These are phyloP conservation scores for Phyllostomus hastatus DNA, from an alignment of 2,113 vertebrate species.

Conservation along the genomic window DNA sequence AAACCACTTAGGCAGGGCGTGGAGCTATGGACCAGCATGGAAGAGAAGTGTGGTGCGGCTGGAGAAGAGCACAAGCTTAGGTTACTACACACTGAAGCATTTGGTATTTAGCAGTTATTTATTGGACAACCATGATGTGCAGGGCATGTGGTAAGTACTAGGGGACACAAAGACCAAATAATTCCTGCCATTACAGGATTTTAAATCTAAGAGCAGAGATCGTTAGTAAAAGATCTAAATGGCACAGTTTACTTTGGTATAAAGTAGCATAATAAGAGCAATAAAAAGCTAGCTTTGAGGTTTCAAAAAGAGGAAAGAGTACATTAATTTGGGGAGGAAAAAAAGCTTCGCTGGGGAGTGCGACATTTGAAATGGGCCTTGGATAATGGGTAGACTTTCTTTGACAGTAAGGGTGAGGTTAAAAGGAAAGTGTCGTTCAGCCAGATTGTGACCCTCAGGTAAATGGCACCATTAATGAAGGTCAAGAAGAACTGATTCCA, in stretches of 20 bases:
- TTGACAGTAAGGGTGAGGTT: neutral
- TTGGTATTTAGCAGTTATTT: neutral
- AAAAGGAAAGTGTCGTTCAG: neutral
- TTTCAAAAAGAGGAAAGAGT: neutral
- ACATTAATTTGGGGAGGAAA: neutral
- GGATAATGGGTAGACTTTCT: neutral
- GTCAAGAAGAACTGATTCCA: neutral
- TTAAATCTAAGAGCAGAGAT: neutral
- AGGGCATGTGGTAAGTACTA: neutral
- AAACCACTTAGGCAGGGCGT: accelerated
- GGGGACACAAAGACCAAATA: neutral
- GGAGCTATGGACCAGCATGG: too few relatives aligned
- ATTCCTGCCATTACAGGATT: neutral
- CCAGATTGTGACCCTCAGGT: neutral
- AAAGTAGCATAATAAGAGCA: neutral
- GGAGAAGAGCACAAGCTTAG: neutral
- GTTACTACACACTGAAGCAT: neutral
- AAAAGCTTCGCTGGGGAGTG: neutral
- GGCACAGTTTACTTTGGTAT: neutral
- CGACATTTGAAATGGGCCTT: neutral
- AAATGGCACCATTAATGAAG: neutral
- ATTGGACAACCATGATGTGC: too few relatives aligned
- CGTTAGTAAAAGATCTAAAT: neutral
- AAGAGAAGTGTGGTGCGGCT: neutral
- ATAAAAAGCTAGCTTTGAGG: neutral